These are phyloP conservation scores for Micrasema minimum DNA, from an alignment of 1,140 invertebrate genomes.

Conservation along the genomic window DNA sequence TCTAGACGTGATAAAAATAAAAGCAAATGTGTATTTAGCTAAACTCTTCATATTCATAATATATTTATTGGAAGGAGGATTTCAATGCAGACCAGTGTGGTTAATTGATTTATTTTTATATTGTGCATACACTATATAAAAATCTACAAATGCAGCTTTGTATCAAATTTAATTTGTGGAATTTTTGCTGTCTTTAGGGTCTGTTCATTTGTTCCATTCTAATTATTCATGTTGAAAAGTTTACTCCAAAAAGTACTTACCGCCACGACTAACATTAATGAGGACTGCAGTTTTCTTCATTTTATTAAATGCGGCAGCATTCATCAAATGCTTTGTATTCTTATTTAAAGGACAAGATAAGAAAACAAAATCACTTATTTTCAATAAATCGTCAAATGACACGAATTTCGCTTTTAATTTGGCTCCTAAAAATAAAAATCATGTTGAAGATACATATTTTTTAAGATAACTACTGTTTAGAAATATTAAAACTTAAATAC, in stretches of 20 bases:
- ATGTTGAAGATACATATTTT: neutral
- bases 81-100: too few relatives aligned
- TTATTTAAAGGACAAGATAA: constrained; percentile 75
- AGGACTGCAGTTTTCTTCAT: constrained; percentile 86
- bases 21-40: too few relatives aligned
- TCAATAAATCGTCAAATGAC: constrained; percentile 75
- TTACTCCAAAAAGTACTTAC: constrained; percentile 56
- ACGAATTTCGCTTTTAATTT: constrained; percentile 75
- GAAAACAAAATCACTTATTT: constrained; percentile 81
- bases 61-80: too few relatives aligned
- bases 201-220: too few relatives aligned
- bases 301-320: constrained; percentile 73
- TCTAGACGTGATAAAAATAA: too few relatives aligned
- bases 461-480: neutral
- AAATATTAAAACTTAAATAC: constrained; percentile 56
- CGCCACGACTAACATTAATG: constrained; percentile 83
- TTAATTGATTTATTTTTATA: too few relatives aligned
- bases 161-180: too few relatives aligned
- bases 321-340: constrained; percentile 79
- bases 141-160: too few relatives aligned
- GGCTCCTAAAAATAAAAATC: constrained; percentile 62
- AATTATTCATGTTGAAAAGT: too few relatives aligned
- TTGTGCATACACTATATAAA: too few relatives aligned
- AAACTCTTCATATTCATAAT: too few relatives aligned
- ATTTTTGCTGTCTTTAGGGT: too few relatives aligned